Evolutionary conservation across 2,888 invertebrate genomes (phyloP), one percentile per base, ranked within the genome.

Genomic region (Brenthis daphne): DNA sequence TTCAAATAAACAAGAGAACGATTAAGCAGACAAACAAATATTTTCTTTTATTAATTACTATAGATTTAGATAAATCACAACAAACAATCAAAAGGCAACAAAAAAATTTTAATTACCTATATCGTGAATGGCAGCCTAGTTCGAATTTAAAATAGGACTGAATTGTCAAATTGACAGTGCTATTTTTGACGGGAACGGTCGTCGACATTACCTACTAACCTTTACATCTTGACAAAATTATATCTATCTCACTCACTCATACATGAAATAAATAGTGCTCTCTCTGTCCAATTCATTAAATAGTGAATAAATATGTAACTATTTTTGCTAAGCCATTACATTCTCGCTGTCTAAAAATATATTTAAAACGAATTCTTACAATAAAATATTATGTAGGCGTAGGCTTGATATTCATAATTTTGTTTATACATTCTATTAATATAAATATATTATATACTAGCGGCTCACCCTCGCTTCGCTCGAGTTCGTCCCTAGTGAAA

Each of bases 141-240:
- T 61, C 29, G 14, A 60, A 67, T 48, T 48, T 29, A 48, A 56
- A 55, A 64, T 58, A 48, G 20, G 64, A 43, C 57, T 47, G 33
- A 55, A 48, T 67, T 77, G 77, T 76, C 77, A 77, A 72, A 65
- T 67, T 73, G 75, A 76, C 71, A 73, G 33, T 56, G 54, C 72
- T 81, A 85, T 85, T 85, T 85, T 83, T 76, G 82, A 84, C 82
- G 81, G 75, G 77, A 81, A 79, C 82, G 86, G 85, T 84, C 87
- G 77, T 78, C 80, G 83, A 82, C 85, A 65, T 76, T 65, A 71
- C 78, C 76, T 64, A 76, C 70, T 77, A 74, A 77, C 77, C 77
- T 77, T 78, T 57, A 70, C 54, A 57, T 43, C 48, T 20, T 57
- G 64, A 61, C 58, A 69, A 65, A 63, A 66, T 60, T 60, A 6